Percentiles rank a stretch among this genome's conserved stretches.
Conservation (phyloP, 2,888 invertebrate species). For the Pachycephus smyrnensis region DNA sequence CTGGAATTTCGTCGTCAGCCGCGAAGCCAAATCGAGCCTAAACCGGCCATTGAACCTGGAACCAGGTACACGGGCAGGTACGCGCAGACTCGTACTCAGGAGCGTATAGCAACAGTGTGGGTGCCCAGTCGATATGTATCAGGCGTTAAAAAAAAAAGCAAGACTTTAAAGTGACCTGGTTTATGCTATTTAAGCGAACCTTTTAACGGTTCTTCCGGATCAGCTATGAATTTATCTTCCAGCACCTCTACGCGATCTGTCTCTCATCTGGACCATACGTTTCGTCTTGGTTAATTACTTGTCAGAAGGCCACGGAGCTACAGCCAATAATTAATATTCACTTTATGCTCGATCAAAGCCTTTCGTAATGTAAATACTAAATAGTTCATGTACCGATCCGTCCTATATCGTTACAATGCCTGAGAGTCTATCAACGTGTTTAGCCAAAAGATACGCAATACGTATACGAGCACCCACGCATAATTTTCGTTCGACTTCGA, state of each 20-base stretch:
- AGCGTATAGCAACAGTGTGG: background rate
- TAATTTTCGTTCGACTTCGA: background rate
- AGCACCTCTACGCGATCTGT: background rate
- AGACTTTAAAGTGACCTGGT: background rate
- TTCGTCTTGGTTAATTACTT: background rate
- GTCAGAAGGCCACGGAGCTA: background rate
- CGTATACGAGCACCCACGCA: background rate
- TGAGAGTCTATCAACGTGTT: too few species aligned
- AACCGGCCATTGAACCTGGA: conserved; percentile 42
- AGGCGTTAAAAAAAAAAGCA: background rate
- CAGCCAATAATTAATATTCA: background rate
- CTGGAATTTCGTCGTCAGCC: background rate
- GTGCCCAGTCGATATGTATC: background rate
- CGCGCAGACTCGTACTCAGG: background rate
- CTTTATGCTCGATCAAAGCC: background rate
- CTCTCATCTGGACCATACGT: background rate
- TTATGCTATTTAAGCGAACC: background rate
- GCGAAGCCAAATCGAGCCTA: conserved; percentile 33
- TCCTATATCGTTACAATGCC: background rate
- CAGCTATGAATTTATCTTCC: background rate
- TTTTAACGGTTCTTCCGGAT: background rate
- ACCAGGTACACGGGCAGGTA: background rate
- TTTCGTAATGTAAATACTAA: background rate
- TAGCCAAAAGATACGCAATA: background rate
- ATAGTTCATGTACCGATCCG: background rate